Evolutionary conservation across 2,797 vertebrate genomes (phyloP).

Genomic region (Sebastes trivittatus): DNA sequence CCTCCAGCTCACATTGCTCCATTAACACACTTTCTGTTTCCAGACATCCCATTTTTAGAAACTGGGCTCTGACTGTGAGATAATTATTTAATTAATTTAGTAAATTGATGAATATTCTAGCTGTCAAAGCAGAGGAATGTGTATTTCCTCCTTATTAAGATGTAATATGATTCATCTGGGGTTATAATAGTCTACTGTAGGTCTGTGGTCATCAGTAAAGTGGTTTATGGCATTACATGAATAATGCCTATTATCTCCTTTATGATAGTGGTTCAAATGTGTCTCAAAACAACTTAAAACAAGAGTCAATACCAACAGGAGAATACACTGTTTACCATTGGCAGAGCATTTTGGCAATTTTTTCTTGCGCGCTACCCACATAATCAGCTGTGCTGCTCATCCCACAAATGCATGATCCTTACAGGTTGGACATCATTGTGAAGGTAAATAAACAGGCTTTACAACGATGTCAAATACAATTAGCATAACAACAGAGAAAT

Average conservation of each 20-base stretch:
- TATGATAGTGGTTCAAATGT: not conserved
- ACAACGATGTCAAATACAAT: too few species aligned
- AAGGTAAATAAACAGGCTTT: too few species aligned
- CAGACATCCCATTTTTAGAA: not conserved
- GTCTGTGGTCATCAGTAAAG: not conserved
- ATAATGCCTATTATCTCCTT: not conserved
- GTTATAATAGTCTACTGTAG: not conserved
- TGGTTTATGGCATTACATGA: not conserved
- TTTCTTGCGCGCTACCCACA: too few species aligned
- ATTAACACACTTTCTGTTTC: conserved; percentile 36
- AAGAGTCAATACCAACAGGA: too few species aligned
- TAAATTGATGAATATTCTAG: not conserved
- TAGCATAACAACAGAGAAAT: too few species aligned
- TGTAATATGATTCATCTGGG: not conserved
- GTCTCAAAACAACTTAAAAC: too few species aligned
- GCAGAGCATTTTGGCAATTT: too few species aligned
- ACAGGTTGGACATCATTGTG: too few species aligned
- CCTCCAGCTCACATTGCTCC: conserved; percentile 4
- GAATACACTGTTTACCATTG: too few species aligned
- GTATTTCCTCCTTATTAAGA: too few species aligned
- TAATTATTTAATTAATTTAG: not conserved
- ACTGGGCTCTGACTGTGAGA: not conserved
- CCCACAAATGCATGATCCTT: too few species aligned
- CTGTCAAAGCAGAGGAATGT: not conserved
- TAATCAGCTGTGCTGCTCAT: too few species aligned